These are phyloP conservation scores for Drosophila siamana DNA, from an alignment of 2,888 invertebrate genomes.

Conservation along the genomic window DNA sequence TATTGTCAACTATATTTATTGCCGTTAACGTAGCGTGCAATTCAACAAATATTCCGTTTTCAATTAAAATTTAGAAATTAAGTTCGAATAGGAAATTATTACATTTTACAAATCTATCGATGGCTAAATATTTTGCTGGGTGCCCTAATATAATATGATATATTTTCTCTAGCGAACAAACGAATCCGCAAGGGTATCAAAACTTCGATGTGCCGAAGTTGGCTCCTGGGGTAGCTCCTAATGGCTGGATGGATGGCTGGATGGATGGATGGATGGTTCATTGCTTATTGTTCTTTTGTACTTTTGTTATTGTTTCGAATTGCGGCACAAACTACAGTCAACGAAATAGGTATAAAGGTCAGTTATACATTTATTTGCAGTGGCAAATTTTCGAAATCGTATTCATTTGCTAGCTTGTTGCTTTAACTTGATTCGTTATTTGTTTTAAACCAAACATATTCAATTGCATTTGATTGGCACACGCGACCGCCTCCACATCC, in stretches of 20 bases:
- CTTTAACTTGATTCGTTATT: conserved; percentile 36
- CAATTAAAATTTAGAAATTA: too few relatives aligned
- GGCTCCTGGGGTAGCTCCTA: not conserved
- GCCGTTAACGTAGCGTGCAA: too few relatives aligned
- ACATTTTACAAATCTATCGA: too few relatives aligned
- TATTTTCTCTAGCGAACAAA: not conserved
- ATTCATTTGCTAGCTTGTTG: conserved; percentile 20
- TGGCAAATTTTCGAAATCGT: conserved; percentile 26
- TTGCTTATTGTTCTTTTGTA: conserved; percentile 18
- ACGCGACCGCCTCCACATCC: conserved; percentile 9
- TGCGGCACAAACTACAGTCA: conserved; percentile 85
- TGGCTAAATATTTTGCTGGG: too few relatives aligned
- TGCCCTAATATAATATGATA: too few relatives aligned
- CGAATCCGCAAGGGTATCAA: conserved; percentile 20
- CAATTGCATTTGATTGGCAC: conserved; percentile 22
- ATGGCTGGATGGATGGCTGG: not conserved
- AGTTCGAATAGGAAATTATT: too few relatives aligned
- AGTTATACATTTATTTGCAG: conserved; percentile 48
- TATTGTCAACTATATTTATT: not conserved
- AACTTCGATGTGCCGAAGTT: conserved; percentile 25
- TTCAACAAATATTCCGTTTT: too few relatives aligned
- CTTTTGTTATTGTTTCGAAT: conserved; percentile 45
- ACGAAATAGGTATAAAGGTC: conserved; percentile 85
- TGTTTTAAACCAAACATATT: conserved; percentile 46
- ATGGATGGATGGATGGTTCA: not conserved